A percentile compares a stretch with the other conserved stretches of the same genome.
Conservation (phyloP, 2,888 invertebrate species). For the Julus scandinavius region DNA sequence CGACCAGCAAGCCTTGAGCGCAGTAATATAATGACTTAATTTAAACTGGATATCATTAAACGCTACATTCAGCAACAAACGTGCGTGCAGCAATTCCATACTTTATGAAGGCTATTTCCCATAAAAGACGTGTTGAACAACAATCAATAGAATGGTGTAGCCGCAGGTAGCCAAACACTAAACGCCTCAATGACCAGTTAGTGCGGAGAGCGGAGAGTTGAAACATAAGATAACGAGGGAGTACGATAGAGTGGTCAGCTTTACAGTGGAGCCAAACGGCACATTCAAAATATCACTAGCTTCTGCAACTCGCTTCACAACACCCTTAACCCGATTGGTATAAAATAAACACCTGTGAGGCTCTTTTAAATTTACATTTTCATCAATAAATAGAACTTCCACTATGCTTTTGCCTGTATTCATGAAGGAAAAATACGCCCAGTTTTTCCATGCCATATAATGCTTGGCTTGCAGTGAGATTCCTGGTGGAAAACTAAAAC, state of each 20-base stretch:
- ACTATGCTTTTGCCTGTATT: too few relatives aligned
- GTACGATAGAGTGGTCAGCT: background rate
- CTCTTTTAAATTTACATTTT: too few relatives aligned
- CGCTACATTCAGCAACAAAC: background rate
- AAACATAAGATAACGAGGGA: background rate
- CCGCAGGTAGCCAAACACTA: background rate
- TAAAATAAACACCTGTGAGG: background rate
- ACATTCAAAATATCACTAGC: background rate
- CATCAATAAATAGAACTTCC: too few relatives aligned
- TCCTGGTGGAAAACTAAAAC: too few relatives aligned
- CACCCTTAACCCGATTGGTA: background rate
- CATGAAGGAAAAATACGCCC: too few relatives aligned
- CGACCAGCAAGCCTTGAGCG: background rate
- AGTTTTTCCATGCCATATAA: too few relatives aligned
- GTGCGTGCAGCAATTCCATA: slow-evolving; percentile 24
- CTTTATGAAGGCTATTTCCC: slow-evolving; percentile 47
- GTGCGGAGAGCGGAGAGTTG: background rate
- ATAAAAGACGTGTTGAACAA: slow-evolving; percentile 20
- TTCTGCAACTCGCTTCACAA: background rate
- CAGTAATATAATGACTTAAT: slow-evolving; percentile 44
- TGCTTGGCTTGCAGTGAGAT: too few relatives aligned
- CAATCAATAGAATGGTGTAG: background rate
- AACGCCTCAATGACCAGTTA: background rate
- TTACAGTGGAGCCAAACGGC: background rate
- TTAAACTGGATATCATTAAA: slow-evolving; percentile 49